Base-by-base conservation (phyloP, 2,888 invertebrate genomes). In the Hyposoter didymator region DNA sequence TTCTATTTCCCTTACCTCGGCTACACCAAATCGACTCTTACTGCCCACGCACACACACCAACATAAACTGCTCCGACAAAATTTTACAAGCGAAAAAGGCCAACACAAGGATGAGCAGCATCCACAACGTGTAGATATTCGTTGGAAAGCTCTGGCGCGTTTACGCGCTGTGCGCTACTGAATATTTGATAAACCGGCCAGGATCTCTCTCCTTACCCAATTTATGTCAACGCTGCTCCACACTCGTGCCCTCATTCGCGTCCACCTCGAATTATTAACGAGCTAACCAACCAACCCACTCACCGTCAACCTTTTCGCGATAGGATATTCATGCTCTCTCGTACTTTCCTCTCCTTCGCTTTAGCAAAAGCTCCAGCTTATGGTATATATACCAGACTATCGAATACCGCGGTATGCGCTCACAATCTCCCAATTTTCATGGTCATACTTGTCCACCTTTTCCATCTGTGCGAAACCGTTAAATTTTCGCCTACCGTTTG, bases 171-270 rank as follows among this genome's bases (percentile, higher is more conserved):
- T 59, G 70, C 69, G 64, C 73, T 47, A 64, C 32, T 85, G 82
- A 85, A 85, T 85, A 62, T 85, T 85, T 85, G 78, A 85, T 85
- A 78, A 82, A 69, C 82, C 74, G 76, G 78, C 52, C 69, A 74
- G 74, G 78, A 73, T 47, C 78, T 69, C 81, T 78, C 81, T 73
- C 84, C 82, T 69, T 85, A 78, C 69, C 82, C 82, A 85, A 85
- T 82, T 85, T 85, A 85, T 85, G 84, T 85, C 84, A 85, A 85
- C 84, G 84, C n/a, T n/a, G 69, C 70, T 78, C 78, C 62, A 75
- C 69, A 78, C 43, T 28, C 49, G 14, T 45, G 52, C 75, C 66
- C 72, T 59, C 82, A 35, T 67, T 62, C 39, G 32, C 39, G 22
- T 73, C 78, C 73, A 73, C 74, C 39, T 8, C 78, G 78, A 85